Percentiles rank a stretch among this genome's conserved stretches.
These are phyloP conservation scores for Chironomus riparius DNA, from an alignment of 2,888 invertebrate species.

Conservation along the genomic window DNA sequence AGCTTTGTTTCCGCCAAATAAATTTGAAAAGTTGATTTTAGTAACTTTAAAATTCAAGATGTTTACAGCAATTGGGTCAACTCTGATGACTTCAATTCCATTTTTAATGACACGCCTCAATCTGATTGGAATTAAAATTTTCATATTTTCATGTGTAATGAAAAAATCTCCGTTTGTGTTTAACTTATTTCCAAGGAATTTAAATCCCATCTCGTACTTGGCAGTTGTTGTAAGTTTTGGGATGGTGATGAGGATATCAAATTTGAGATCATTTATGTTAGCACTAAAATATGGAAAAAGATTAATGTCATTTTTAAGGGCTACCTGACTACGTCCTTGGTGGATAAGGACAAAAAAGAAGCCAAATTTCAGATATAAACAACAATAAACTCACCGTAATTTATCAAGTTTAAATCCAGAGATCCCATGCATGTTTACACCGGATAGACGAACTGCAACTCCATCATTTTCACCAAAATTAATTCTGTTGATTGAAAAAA, in stretches of 20 bases:
- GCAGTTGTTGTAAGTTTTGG: neutral
- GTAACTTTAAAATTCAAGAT: neutral
- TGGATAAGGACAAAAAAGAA: too few species aligned
- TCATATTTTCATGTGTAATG: neutral
- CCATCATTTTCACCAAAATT: neutral
- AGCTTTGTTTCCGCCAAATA: neutral
- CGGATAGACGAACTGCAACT: neutral
- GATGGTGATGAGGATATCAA: neutral
- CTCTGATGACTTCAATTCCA: neutral
- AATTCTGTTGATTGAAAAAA: neutral
- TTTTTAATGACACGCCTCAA: neutral
- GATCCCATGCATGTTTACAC: neutral
- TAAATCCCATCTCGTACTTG: neutral
- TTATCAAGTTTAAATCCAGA: neutral
- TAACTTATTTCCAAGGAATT: neutral
- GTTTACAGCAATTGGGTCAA: neutral
- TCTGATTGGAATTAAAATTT: neutral
- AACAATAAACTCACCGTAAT: neutral
- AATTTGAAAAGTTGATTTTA: neutral
- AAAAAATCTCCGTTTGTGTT: neutral
- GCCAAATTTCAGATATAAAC: too few species aligned
- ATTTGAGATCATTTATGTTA: neutral
- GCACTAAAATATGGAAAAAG: neutral
- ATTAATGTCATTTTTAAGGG: too few species aligned
- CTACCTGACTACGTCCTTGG: too few species aligned